These are phyloP conservation scores for Leptinotarsa haldemani DNA, from an alignment of 2,888 invertebrate genomes.

Conservation along the genomic window DNA sequence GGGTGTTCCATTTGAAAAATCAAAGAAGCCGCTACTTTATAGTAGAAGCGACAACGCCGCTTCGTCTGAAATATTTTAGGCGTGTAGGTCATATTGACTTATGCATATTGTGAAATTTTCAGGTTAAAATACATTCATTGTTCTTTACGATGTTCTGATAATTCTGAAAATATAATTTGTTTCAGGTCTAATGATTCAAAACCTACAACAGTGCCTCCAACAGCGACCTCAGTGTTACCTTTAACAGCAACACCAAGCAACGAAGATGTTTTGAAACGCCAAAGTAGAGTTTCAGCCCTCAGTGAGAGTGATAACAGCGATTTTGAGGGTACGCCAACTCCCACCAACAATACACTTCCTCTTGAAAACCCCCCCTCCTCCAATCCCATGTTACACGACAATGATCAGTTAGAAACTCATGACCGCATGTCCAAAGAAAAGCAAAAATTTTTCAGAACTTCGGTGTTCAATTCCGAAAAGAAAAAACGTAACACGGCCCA, in stretches of 20 bases:
- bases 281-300: conserved; percentile 57
- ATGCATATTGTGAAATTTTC: too few relatives aligned
- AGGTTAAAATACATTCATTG: too few relatives aligned
- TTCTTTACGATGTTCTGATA: not conserved
- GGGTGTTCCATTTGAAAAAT: too few relatives aligned
- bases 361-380: conserved; percentile 39
- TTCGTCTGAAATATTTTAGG: too few relatives aligned
- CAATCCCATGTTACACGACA: conserved; percentile 48
- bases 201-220: conserved; percentile 16
- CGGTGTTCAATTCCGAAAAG: conserved; percentile 81
- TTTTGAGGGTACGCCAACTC: conserved; percentile 65
- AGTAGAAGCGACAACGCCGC: too few relatives aligned
- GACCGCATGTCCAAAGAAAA: conserved; percentile 88
- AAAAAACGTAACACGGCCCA: conserved; percentile 62
- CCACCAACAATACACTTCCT: conserved; percentile 41
- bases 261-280: conserved; percentile 59
- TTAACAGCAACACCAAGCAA: conserved; percentile 38
- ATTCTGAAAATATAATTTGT: conserved; percentile 4
- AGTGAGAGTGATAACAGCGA: conserved; percentile 61
- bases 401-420: conserved; percentile 69
- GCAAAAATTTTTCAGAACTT: conserved; percentile 86
- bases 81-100: too few relatives aligned
- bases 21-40: too few relatives aligned
- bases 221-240: conserved; percentile 13
- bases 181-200: conserved; percentile 43